Base-by-base conservation (phyloP, 2,888 invertebrate genomes). In the Tinea pellionella region DNA sequence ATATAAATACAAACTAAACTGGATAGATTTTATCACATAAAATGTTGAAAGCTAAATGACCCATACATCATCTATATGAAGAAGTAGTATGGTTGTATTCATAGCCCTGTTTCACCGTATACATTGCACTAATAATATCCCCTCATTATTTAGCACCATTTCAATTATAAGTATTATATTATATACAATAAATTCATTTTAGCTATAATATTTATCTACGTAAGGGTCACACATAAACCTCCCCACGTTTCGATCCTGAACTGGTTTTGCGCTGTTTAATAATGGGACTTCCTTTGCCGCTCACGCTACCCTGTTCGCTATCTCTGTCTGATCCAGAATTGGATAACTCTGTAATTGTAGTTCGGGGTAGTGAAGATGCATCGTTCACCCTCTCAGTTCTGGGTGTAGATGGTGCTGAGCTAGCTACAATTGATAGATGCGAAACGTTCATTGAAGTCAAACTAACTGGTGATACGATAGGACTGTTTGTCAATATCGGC, bases 381-480 rank as follows among this genome's bases (percentile, higher is more conserved):
- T 71, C 67, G 37, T 71, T 57, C 47, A 30, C 29, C 3, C 79
- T 68, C 61, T 80, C 78, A 0, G 74, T 65, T 19, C 74, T 71
- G 7, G 83, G 80, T 8, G 76, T 76, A n/a, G 89, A 82, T 32
- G 90, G 89, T 19, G 89, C 80, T 0, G 88, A 87, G 29, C 84
- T 84, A 80, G 67, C 47, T 80, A 90, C 64, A 81, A 80, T 83
- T 0, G 89, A 88, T 30, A 92, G 73, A 69, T 91, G 90, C 1
- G 90, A 88, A 63, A 91, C 89, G 3, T 91, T 90, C 68, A 91
- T 89, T 0, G 91, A 89, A 0, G 89, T 83, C 42, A 90, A 68
- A 1, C 89, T 84, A 59, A 86, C 76, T 1, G 68, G 65, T 8
- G 66, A 63, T 42, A 65, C 64, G 6, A 66, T 62, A 0, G 89